Base-by-base conservation (phyloP, 2,113 vertebrate genomes). In the Apteryx owenii region DNA sequence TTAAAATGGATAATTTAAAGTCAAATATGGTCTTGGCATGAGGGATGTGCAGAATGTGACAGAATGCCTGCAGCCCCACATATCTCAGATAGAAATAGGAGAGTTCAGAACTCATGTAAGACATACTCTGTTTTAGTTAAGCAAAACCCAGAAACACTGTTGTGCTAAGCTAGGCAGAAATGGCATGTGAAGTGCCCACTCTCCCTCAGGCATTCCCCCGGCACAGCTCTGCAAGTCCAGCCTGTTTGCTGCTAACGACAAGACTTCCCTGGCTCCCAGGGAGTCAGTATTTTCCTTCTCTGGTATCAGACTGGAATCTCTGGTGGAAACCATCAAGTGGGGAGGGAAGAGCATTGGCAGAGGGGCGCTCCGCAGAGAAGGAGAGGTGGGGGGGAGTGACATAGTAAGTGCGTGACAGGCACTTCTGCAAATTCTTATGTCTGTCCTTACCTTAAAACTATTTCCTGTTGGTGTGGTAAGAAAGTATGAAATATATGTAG, bases 1-100 rank as follows among this genome's bases (percentile, higher is more conserved):
- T 88, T 88, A 73, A 90, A 85, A 88, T 40, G 36, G 77, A 76
- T 93, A 65, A 95, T 90, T 95, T 95, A 81, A 68, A 94, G 76
- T 71, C 64, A 95, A 94, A 94, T 64, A 61, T 17, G 60, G 51
- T 83, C 89, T 86, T 95, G 94, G 76, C 85, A 90, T 8, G 0
- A 38, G 46, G 79, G 65, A 75, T 42, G 40, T 23, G 17, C 76
- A 84, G 53, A 56, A 44, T 86, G 70, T 95, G 94, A 90, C 1
- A 15, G 93, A 88, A 85, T 88, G 76, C 69, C 82, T 86, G 81
- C 64, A 93, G 60, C 89, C 29, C 54, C 2, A 1, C 65, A 6
- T 95, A 22, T 60, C 71, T 83, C 42, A 94, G 78, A 83, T 36
- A 88, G 68, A 89, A 94, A 75, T 3, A 54, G 76, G 54, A 38